Percentiles rank a stretch among this genome's conserved stretches.
Conservation (phyloP, 2,797 vertebrate species). For the Ispidina lecontei region DNA sequence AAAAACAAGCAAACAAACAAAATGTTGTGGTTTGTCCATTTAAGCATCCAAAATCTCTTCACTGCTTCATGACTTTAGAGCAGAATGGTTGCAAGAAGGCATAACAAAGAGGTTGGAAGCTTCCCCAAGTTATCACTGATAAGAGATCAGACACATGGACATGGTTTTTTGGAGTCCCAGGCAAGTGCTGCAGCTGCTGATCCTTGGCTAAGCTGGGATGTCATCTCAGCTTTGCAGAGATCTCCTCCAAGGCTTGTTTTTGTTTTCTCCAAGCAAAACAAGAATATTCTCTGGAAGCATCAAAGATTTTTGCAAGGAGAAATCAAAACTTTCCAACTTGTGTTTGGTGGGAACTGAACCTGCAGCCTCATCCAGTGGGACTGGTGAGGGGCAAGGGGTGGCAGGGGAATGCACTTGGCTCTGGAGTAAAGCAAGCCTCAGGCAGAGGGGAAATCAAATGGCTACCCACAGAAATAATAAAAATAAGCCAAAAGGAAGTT, state of each 20-base stretch:
- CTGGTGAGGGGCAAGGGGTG: background rate
- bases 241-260: background rate
- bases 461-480: background rate
- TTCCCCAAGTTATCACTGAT: background rate
- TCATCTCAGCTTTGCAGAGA: background rate
- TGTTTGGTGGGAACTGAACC: background rate
- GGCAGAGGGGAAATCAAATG: background rate
- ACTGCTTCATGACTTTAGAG: background rate
- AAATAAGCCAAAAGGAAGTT: background rate
- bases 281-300: background rate
- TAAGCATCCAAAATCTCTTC: background rate
- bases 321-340: background rate
- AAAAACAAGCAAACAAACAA: background rate
- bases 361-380: background rate
- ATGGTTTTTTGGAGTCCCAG: background rate
- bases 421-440: background rate
- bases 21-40: accelerated
- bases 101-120: background rate
- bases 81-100: background rate
- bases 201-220: background rate
- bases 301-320: background rate
- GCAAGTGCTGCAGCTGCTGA: background rate
- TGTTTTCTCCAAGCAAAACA: background rate
- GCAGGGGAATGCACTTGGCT: background rate
- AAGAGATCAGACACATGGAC: background rate